Evolutionary conservation across 2,113 vertebrate species (phyloP).

Genomic region (Todiramphus chloris): DNA sequence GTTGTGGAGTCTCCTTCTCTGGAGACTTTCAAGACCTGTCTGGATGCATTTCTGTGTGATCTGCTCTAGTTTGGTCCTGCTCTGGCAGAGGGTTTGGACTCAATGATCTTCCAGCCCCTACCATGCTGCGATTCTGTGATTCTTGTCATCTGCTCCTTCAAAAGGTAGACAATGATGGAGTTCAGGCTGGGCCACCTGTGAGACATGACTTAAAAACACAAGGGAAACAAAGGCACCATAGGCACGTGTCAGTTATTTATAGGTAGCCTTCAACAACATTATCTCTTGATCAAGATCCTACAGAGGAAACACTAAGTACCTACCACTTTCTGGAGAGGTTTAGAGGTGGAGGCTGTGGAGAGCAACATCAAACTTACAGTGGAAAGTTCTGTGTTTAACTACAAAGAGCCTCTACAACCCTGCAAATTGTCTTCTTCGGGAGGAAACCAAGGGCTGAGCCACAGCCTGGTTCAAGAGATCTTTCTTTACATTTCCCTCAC

Average conservation of each 20-base stretch:
- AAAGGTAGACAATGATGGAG: neutral
- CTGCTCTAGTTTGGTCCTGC: too few relatives aligned
- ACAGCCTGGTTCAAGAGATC: neutral
- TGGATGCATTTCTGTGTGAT: too few relatives aligned
- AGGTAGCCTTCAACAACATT: neutral
- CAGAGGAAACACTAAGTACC: neutral
- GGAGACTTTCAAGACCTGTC: too few relatives aligned
- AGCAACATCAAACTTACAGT: neutral
- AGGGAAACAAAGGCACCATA: neutral
- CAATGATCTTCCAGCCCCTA: too few relatives aligned
- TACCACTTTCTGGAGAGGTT: neutral
- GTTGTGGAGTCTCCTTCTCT: too few relatives aligned
- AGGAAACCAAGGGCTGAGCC: conserved; percentile 15
- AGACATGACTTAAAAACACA: neutral
- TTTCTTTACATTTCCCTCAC: neutral
- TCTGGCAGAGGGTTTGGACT: too few relatives aligned
- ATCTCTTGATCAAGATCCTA: neutral
- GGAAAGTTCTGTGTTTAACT: conserved; percentile 16
- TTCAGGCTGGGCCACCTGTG: neutral
- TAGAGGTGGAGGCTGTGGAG: neutral
- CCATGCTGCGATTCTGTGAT: too few relatives aligned
- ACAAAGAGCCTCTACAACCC: neutral
- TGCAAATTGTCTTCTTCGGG: neutral
- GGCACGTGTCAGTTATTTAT: neutral
- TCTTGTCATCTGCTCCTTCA: neutral